Evolutionary conservation across 2,888 invertebrate genomes (phyloP).

Genomic region (Rotaria socialis): DNA sequence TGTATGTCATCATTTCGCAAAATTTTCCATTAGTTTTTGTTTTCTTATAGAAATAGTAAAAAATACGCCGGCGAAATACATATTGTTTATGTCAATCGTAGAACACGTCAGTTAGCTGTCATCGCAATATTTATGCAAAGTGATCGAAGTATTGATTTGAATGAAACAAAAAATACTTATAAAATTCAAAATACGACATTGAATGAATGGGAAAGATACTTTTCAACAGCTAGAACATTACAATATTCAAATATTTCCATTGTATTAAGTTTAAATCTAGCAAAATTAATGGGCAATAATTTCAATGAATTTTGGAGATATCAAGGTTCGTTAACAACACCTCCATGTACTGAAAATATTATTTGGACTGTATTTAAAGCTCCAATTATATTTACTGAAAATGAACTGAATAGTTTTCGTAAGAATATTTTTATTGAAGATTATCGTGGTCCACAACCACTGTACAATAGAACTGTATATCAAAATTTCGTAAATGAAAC

Average conservation of each 20-base stretch:
- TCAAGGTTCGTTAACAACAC: constrained; percentile 1
- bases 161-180: not conserved
- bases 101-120: not conserved
- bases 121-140: not conserved
- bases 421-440: not conserved
- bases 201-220: not conserved
- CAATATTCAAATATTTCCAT: not conserved
- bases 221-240: not conserved
- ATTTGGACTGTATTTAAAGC: constrained; percentile 8
- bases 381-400: not conserved
- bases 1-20: not conserved
- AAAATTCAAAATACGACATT: not conserved
- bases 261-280: not conserved
- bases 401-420: not conserved
- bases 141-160: not conserved
- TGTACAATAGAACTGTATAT: not conserved
- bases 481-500: not conserved
- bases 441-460: not conserved
- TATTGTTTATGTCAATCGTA: not conserved
- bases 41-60: not conserved
- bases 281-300: not conserved
- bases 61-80: constrained; percentile 27
- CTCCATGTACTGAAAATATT: constrained; percentile 2
- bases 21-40: too few relatives aligned
- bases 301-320: not conserved